Percentiles rank a stretch among this genome's conserved stretches.
Conservation (phyloP, 2,888 invertebrate species). For the Falcaria lacertinaria region DNA sequence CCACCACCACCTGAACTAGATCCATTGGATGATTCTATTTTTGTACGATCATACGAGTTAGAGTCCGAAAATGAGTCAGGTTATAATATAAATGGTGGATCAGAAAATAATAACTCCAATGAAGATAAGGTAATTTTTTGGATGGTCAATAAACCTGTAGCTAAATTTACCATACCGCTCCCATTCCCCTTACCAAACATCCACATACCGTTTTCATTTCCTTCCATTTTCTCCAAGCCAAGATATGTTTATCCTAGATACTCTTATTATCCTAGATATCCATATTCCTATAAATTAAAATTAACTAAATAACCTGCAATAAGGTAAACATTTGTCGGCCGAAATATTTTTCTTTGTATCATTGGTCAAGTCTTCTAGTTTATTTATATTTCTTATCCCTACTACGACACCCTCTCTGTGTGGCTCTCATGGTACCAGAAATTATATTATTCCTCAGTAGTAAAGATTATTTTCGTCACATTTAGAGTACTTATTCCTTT, state of each 20-base stretch:
- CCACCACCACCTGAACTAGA: slow-evolving; percentile 11
- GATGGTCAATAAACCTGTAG: neutral
- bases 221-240: slow-evolving; percentile 4
- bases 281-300: neutral
- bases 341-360: too few relatives aligned
- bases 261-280: neutral
- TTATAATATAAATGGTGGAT: neutral
- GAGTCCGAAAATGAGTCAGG: neutral
- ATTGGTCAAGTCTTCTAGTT: too few relatives aligned
- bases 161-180: neutral
- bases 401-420: too few relatives aligned
- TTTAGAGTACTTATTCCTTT: too few relatives aligned
- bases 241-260: neutral
- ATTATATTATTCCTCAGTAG: too few relatives aligned
- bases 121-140: slow-evolving; percentile 5
- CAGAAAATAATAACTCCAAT: neutral
- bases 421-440: too few relatives aligned
- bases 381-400: too few relatives aligned
- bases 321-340: too few relatives aligned
- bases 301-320: too few relatives aligned
- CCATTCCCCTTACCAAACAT: slow-evolving; percentile 2
- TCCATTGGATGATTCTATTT: slow-evolving; percentile 3
- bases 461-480: too few relatives aligned
- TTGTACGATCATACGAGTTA: neutral
- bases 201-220: slow-evolving; percentile 1